phyloP scores from a whole-genome alignment of 1,140 invertebrate genomes.

The Drosophila leontia region DNA sequence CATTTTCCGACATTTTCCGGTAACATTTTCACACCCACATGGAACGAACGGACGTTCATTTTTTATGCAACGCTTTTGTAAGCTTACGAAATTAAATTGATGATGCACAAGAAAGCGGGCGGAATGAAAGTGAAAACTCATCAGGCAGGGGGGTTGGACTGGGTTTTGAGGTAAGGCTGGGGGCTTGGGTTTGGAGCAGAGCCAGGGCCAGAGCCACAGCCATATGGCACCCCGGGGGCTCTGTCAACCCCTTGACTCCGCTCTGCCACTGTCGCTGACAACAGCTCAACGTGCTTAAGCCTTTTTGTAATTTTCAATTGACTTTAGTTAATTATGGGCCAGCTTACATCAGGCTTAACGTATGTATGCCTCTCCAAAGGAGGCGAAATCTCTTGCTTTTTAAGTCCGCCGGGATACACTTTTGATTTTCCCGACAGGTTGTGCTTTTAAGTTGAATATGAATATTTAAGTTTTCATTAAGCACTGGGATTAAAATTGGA shows the following conservation, averaged over 20 bases:
- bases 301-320: conserved; percentile 77
- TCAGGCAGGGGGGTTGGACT: conserved; percentile 12
- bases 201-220: conserved; percentile 9
- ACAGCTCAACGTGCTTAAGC: conserved; percentile 57
- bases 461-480: conserved; percentile 7
- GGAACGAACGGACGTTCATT: conserved; percentile 59
- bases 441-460: conserved; percentile 8
- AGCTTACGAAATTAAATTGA: conserved; percentile 81
- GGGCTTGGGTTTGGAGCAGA: conserved; percentile 13
- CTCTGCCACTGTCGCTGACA: conserved; percentile 23
- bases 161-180: not conserved
- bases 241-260: conserved; percentile 35
- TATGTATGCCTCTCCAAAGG: conserved; percentile 12
- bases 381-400: conserved; percentile 6
- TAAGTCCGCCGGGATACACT: conserved; percentile 7
- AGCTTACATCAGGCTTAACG: conserved; percentile 45
- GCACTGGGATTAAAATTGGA: not conserved
- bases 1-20: conserved; percentile 18
- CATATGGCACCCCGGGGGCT: conserved; percentile 46
- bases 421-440: conserved; percentile 35
- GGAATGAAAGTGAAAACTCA: conserved; percentile 64
- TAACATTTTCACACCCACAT: conserved; percentile 69
- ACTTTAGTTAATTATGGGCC: conserved; percentile 73
- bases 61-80: conserved; percentile 74
- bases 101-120: conserved; percentile 60